phyloP scores from a whole-genome alignment of 1,140 invertebrate genomes.

The Sitodiplosis mosellana region DNA sequence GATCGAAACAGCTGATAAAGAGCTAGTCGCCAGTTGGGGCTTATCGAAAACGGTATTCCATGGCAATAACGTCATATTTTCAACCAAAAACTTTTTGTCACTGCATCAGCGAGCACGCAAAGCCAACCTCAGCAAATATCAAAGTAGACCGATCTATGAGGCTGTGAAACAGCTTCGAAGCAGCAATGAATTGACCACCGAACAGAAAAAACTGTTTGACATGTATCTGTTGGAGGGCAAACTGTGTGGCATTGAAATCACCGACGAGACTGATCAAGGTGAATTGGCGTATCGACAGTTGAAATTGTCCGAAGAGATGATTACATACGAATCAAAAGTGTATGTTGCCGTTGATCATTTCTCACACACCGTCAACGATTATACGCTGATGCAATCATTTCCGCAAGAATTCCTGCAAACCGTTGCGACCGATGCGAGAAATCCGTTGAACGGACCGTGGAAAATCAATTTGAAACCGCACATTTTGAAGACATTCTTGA shows the following conservation, averaged over 20 bases:
- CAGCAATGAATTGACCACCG: slow-evolving; percentile 35
- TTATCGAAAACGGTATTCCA: slow-evolving; percentile 64
- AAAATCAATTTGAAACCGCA: slow-evolving; percentile 50
- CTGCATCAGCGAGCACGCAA: slow-evolving; percentile 52
- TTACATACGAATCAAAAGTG: slow-evolving; percentile 41
- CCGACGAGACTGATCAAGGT: slow-evolving; percentile 26
- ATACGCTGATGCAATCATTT: slow-evolving; percentile 46
- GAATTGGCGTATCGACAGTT: slow-evolving; percentile 17
- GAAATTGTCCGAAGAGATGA: slow-evolving; percentile 31
- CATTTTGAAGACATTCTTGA: slow-evolving; percentile 51
- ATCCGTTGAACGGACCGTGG: slow-evolving; percentile 58
- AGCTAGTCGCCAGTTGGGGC: slow-evolving; percentile 70
- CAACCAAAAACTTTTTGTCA: slow-evolving; percentile 50
- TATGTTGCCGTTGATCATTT: slow-evolving; percentile 41
- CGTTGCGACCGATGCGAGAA: slow-evolving; percentile 38
- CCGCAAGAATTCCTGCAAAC: slow-evolving; percentile 46
- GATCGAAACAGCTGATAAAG: slow-evolving; percentile 48
- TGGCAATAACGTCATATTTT: slow-evolving; percentile 61
- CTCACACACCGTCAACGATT: slow-evolving; percentile 44
- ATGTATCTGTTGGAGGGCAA: slow-evolving; percentile 67
- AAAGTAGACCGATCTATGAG: slow-evolving; percentile 43
- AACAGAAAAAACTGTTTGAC: slow-evolving; percentile 48
- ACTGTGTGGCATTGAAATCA: slow-evolving; percentile 50
- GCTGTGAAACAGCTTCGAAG: slow-evolving; percentile 33
- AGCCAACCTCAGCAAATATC: slow-evolving; percentile 44